Conservation (phyloP, 2,113 vertebrate genomes). For the Nothoprocta perdicaria region DNA sequence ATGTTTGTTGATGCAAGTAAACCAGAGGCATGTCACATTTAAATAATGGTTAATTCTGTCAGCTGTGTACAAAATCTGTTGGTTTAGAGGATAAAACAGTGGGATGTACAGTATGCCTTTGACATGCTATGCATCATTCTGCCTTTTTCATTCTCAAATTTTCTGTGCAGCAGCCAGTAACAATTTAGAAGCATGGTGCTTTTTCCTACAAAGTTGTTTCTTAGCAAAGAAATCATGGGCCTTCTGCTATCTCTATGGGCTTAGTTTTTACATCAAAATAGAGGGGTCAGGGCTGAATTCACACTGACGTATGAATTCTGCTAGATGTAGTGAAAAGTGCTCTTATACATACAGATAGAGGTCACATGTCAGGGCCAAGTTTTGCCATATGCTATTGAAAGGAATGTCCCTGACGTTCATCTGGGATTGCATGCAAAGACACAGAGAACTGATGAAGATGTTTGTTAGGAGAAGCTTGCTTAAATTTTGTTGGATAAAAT, state of each 20-base stretch:
- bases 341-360: neutral
- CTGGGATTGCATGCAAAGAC: neutral
- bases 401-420: neutral
- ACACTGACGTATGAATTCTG: too few species aligned
- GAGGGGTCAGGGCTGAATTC: neutral
- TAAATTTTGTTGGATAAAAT: neutral
- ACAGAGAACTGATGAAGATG: neutral
- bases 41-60: neutral
- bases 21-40: neutral
- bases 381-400: neutral
- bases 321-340: neutral
- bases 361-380: accelerated
- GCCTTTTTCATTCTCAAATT: neutral
- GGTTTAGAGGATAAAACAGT: neutral
- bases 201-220: neutral
- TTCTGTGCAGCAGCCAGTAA: neutral
- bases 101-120: neutral
- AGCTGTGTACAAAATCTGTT: neutral
- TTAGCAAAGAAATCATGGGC: neutral
- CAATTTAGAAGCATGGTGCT: neutral
- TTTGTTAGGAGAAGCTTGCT: neutral
- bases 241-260: neutral
- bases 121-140: neutral
- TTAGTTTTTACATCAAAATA: neutral
- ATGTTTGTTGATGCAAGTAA: neutral